Base-by-base conservation (phyloP, 2,888 invertebrate species). In the Aethes cnicana region DNA sequence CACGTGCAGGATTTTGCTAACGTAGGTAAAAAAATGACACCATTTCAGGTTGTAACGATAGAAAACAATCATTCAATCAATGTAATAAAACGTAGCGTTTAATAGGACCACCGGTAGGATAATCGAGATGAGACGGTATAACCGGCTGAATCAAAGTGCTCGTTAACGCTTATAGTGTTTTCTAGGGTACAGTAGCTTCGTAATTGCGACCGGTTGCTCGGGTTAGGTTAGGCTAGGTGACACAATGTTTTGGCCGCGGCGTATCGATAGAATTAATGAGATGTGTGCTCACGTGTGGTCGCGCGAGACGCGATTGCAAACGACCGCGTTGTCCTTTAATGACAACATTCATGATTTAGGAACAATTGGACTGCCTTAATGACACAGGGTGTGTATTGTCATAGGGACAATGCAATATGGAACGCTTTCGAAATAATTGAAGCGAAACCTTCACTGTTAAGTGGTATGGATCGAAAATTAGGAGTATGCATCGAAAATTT, bases 181-280 rank as follows among this genome's bases (percentile, higher is more conserved):
- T 64, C 59, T n/a, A n/a, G 54, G 39, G 37, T 58, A 65, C 67
- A 69, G 66, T 62, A 61, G 59, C 65, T 63, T 70, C 66, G 66
- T 57, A 63, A 68, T 64, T 64, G 53, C 68, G 72, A n/a, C 72
- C 68, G 72, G 74, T 79, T 72, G 62, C 61, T 62, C 65, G 54
- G 62, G 72, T 82, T 83, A 81, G 79, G 75, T 73, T 77, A 75
- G 69, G 72, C 77, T 74, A n/a, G 66, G 75, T 68, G 74, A 75
- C 79, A 75, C 82, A 78, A 85, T 81, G 83, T 80, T 82, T 79
- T 70, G 76, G 76, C 77, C 77, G 81, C 74, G 81, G 77, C 77
- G 80, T 83, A 84, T 84, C 82, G 77, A 81, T 81, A 79, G 88
- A 87, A 86, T 89, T 88, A 89, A 89, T 88, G 81, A 78, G 83